Base-by-base conservation (phyloP, 1,140 invertebrate species). In the Hestina assimilis region DNA sequence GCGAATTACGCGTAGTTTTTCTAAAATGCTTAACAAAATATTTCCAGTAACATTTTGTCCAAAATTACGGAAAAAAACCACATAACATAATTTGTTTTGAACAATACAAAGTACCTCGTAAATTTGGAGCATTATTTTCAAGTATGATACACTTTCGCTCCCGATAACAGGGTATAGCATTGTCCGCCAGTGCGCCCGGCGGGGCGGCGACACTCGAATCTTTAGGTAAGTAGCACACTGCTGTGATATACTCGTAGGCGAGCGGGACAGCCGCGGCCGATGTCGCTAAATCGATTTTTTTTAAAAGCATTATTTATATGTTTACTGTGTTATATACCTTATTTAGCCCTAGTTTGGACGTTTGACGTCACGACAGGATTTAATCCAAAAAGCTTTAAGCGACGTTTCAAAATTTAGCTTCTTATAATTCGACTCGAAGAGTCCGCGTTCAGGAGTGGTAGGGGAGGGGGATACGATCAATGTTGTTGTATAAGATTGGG, bases 241-340 rank as follows among this genome's bases (percentile, higher is more conserved):
- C 82, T 85, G 82, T 85, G 82, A 85, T 85, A 85, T 80, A 66
- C 63, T 73, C 67, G 62, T 78, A 77, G 72, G 66, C 63, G 72
- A 72, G 52, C 41, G 71, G 45, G 55, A 55, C 68, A 60, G 68
- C 66, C 67, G 69, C 61, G 52, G 60, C 29, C 24, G 50, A 21
- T 40, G 7, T 47, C 24, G 12, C 7, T 48, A 28, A n/a, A 2
- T 46, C 31, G 38, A n/a, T n/a, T n/a, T n/a, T n/a, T n/a, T n/a
- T n/a, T n/a, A n/a, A n/a, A n/a, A n/a, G n/a, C n/a, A n/a, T n/a
- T n/a, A n/a, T 12, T 9, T 28, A 24, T 26, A 12, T 20, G 21
- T 47, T 20, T n/a, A 21, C 24, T 28, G 4, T 28, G 26, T 28
- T 28, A 28, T n/a, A n/a, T n/a, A n/a, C n/a, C 26, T 28, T 8